These are phyloP conservation scores for Anodontia alba DNA, from an alignment of 2,888 invertebrate species.

Conservation along the genomic window DNA sequence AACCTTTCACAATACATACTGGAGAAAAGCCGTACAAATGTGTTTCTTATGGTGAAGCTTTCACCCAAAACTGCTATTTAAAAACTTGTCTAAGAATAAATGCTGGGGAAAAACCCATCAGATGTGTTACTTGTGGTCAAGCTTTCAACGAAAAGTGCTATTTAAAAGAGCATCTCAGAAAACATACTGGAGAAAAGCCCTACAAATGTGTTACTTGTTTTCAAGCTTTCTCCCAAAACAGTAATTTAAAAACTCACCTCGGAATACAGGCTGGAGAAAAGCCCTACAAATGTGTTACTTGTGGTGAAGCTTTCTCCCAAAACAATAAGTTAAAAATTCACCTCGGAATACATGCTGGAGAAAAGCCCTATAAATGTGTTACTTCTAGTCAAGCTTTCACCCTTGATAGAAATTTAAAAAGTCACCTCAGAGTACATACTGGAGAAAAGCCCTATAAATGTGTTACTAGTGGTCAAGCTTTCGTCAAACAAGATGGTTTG, in stretches of 20 bases:
- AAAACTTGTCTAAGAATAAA: not conserved
- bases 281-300: not conserved
- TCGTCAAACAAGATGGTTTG: not conserved
- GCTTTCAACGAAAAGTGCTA: not conserved
- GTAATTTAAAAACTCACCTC: not conserved
- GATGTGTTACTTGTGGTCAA: not conserved
- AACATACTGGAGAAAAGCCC: not conserved
- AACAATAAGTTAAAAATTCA: not conserved
- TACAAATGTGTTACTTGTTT: not conserved
- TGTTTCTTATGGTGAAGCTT: not conserved
- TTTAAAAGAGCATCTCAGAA: not conserved
- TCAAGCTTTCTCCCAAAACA: not conserved
- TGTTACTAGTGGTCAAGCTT: not conserved
- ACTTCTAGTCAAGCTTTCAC: not conserved
- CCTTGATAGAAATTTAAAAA: not conserved
- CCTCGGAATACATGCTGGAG: not conserved
- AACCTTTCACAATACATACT: not conserved
- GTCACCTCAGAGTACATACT: not conserved
- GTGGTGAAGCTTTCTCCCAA: not conserved
- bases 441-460: not conserved
- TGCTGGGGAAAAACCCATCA: not conserved
- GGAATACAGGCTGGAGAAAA: not conserved
- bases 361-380: not conserved
- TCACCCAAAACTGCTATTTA: not conserved
- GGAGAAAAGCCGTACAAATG: constrained; percentile 1